Evolutionary conservation across 2,113 vertebrate species (phyloP).

Genomic region (Prunella himalayana): DNA sequence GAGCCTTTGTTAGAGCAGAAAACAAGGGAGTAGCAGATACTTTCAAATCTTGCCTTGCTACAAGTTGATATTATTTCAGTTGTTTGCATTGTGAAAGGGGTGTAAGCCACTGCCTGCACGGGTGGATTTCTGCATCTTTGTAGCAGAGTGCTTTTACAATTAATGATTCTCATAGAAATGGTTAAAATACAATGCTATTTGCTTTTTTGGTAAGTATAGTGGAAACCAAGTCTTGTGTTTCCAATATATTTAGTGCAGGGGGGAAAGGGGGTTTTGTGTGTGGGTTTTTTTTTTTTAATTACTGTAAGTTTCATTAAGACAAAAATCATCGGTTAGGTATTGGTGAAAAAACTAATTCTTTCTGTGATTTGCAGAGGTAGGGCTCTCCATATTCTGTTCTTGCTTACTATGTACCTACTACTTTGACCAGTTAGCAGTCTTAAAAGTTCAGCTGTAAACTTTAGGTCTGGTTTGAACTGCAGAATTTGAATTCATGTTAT

Average conservation of each 20-base stretch:
- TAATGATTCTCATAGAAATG: neutral
- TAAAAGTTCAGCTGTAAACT: neutral
- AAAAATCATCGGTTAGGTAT: neutral
- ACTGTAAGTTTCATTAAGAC: neutral
- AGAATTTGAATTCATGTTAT: neutral
- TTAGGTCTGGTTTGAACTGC: neutral
- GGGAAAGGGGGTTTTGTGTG: rapidly evolving
- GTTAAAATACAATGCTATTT: neutral
- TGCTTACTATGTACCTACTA: neutral
- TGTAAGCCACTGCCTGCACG: neutral
- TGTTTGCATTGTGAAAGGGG: neutral
- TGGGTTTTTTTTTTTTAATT: neutral
- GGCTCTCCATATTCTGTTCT: neutral
- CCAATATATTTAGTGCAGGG: rapidly evolving
- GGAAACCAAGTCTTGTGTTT: neutral
- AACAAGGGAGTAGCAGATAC: neutral
- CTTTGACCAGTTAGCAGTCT: neutral
- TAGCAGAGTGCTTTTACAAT: neutral
- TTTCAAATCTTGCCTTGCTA: neutral
- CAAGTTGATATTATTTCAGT: neutral
- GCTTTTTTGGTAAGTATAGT: neutral
- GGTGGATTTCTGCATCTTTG: neutral
- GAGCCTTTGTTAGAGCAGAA: neutral
- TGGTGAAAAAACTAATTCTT: neutral
- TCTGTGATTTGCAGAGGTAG: neutral